phyloP scores from a whole-genome alignment of 2,888 invertebrate genomes.

The Bibio marci region DNA sequence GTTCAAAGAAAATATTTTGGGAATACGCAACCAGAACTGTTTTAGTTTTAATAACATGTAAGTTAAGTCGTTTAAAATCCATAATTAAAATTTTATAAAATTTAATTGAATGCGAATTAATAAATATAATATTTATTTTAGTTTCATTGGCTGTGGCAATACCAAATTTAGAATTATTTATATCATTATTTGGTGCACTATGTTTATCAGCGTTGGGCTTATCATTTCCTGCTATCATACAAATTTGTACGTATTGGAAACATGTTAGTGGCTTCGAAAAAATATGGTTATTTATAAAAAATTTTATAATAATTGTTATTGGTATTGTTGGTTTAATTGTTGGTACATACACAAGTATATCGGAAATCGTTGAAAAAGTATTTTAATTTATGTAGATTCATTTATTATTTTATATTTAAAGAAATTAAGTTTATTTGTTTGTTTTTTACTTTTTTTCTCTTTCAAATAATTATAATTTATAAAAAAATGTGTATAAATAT shows the following conservation, averaged over 20 bases:
- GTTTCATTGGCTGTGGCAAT: constrained; percentile 72
- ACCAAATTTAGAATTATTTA: constrained; percentile 67
- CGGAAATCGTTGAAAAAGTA: constrained; percentile 1
- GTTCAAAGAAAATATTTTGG: constrained; percentile 41
- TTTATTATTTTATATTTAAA: too few species aligned
- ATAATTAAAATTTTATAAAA: not conserved
- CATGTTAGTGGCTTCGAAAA: constrained; percentile 36
- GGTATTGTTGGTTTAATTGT: constrained; percentile 48
- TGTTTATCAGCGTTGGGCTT: constrained; percentile 77
- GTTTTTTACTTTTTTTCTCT: too few species aligned
- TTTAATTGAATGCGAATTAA: not conserved
- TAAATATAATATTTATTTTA: constrained; percentile 30
- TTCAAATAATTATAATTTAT: too few species aligned
- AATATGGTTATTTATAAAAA: constrained; percentile 40
- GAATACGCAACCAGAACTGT: constrained; percentile 61
- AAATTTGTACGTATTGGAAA: constrained; percentile 68
- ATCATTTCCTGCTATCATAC: constrained; percentile 78
- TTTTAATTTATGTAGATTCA: not conserved
- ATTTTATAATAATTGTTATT: constrained; percentile 42
- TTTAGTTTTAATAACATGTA: constrained; percentile 34
- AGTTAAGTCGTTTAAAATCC: not conserved
- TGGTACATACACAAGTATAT: constrained; percentile 46
- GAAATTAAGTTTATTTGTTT: too few species aligned
- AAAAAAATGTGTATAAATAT: too few species aligned
- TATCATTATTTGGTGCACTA: constrained; percentile 72